Evolutionary conservation across 53 echinoderm and acorn worm genomes (phyloP).

Genomic region (Stichopus horrens): DNA sequence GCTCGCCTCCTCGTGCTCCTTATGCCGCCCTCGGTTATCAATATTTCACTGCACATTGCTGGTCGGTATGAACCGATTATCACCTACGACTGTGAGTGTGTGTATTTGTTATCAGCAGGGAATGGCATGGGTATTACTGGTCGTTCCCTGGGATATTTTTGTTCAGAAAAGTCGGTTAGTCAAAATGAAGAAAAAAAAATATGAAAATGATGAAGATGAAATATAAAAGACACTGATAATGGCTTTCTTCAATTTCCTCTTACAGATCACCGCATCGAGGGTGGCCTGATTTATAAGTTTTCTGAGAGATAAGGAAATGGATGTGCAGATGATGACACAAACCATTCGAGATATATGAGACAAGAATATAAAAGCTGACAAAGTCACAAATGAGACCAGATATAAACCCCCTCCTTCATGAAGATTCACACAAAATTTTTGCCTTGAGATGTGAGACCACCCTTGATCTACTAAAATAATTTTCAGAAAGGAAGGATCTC

Average conservation of each 20-base stretch:
- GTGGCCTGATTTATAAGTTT: neutral
- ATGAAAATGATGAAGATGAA: neutral
- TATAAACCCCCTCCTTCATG: too few relatives aligned
- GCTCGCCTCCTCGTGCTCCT: too few relatives aligned
- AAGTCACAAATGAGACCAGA: too few relatives aligned
- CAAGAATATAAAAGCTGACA: too few relatives aligned
- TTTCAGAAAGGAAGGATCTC: neutral
- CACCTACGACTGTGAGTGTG: neutral
- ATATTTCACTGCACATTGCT: neutral
- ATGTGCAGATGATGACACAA: too few relatives aligned
- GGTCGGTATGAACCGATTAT: neutral
- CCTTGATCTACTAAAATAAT: neutral
- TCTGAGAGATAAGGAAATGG: too few relatives aligned
- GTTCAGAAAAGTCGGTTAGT: neutral
- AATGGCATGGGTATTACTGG: neutral
- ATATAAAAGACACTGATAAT: neutral
- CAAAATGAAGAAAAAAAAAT: neutral
- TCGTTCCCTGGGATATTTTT: conserved; percentile 33
- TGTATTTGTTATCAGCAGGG: conserved; percentile 37
- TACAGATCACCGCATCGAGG: neutral
- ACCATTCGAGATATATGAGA: too few relatives aligned
- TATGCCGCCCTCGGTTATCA: too few relatives aligned
- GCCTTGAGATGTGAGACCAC: neutral
- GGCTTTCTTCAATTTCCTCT: neutral
- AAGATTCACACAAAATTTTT: too few relatives aligned